Base-by-base conservation (phyloP, 2,888 invertebrate genomes). In the Callimorpha dominula region DNA sequence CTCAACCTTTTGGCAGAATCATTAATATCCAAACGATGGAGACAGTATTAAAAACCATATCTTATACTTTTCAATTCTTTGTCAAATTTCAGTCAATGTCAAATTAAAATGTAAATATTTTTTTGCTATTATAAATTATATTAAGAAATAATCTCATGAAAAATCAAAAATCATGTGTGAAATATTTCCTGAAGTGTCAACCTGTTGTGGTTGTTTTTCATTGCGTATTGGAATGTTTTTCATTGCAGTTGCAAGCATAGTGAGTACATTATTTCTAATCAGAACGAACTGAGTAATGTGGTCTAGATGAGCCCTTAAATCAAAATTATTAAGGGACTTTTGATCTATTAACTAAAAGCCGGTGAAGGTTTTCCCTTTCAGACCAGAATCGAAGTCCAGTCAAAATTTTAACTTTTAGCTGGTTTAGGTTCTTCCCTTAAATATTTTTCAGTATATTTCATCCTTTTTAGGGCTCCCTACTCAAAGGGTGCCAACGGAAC, bases 121-220 rank as follows among this genome's bases (percentile, higher is more conserved):
- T 40, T 66, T 52, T 15, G 4, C 1, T 60, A 60, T 31, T 62
- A 60, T 68, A 15, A 72, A 49, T 60, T 50, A 52, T 73, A 14
- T 49, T 42, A 65, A 75, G 40, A 69, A 69, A 50, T 54, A 4
- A n/a, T 6, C n/a, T n/a, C n/a, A n/a, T n/a, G n/a, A n/a, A n/a
- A n/a, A n/a, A n/a, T n/a, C n/a, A n/a, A n/a, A n/a, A 62, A 75
- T 42, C 71, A 92, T 92, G 92, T 91, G 91, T 74, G 91, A 92
- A 15, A 87, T 90, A 78, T 90, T 91, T 42, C 92, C 92, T 0
- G 90, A 91, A 73, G 87, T 90, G 0, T 71, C 80, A 0, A 74
- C n/a, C 6, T 92, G 90, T 68, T 91, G 87, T 54, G 31, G 79
- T 0, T 12, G 87, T 0, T 64, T 81, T 4, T 81, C 86, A 0